phyloP scores from a whole-genome alignment of 2,797 vertebrate species.

The Spinibarbus caldwelli region DNA sequence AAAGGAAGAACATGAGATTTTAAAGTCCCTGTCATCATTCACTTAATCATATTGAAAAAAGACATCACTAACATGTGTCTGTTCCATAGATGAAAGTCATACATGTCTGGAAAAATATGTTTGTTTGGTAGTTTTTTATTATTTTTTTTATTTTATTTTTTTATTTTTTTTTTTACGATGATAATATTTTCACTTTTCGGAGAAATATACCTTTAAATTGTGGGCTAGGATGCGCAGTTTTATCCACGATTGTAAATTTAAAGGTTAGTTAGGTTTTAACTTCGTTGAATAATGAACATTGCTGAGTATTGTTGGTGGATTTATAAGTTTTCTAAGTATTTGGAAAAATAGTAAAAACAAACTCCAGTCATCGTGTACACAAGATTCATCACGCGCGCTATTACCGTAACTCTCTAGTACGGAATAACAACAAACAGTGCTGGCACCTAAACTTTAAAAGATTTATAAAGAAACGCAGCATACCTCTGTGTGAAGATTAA shows the following conservation, averaged over 20 bases:
- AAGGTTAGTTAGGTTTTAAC: neutral
- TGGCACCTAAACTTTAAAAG: neutral
- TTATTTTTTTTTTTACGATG: too few species aligned
- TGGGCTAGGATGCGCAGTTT: too few species aligned
- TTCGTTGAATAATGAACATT: neutral
- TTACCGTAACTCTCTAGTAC: neutral
- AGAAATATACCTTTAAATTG: neutral
- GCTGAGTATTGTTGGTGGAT: neutral
- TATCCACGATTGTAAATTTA: neutral
- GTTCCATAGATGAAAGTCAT: neutral
- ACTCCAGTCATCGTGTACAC: neutral
- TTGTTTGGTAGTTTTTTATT: too few species aligned
- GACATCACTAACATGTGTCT: neutral
- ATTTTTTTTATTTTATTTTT: too few species aligned
- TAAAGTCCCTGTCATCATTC: neutral
- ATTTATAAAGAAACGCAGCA: neutral
- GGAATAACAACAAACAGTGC: neutral
- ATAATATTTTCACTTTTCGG: neutral
- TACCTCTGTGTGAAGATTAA: slow-evolving; percentile 22
- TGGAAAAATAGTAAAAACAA: neutral
- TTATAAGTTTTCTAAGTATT: neutral
- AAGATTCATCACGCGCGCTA: neutral
- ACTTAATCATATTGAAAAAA: neutral
- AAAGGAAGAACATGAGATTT: neutral
- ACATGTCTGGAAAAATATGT: neutral